Evolutionary conservation across 1,140 invertebrate species (phyloP).

Genomic region (Drosophila ambigua): DNA sequence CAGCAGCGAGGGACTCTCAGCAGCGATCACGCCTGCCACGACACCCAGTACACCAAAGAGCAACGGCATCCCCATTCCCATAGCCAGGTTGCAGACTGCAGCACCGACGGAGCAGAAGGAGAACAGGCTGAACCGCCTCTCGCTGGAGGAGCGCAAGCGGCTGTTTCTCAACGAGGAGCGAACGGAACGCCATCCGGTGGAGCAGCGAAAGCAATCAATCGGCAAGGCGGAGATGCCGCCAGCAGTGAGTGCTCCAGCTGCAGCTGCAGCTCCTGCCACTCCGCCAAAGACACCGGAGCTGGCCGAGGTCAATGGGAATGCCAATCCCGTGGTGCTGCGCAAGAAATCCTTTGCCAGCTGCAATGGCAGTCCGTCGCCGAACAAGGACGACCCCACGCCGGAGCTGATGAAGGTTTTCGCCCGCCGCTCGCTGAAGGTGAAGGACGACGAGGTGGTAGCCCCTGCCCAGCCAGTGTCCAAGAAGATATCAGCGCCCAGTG

Average conservation of each 20-base stretch:
- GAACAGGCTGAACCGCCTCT: constrained; percentile 52
- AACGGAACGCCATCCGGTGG: constrained; percentile 39
- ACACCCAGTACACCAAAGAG: constrained; percentile 37
- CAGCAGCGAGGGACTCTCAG: constrained; percentile 24
- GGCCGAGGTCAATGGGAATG: constrained; percentile 33
- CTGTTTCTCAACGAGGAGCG: constrained; percentile 73
- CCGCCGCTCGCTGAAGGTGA: constrained; percentile 89
- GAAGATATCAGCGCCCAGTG: constrained; percentile 61
- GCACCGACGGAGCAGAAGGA: constrained; percentile 7
- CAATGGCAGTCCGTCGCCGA: constrained; percentile 39
- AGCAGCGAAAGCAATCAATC: constrained; percentile 70
- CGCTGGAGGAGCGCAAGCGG: constrained; percentile 73
- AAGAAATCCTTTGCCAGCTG: constrained; percentile 85
- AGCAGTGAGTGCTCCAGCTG: constrained; percentile 22
- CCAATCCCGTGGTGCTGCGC: constrained; percentile 84
- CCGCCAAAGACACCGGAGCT: constrained; percentile 28
- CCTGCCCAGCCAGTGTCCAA: constrained; percentile 43
- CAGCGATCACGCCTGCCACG: constrained; percentile 31
- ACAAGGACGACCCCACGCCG: constrained; percentile 87
- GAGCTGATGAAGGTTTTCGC: constrained; percentile 93
- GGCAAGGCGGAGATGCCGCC: constrained; percentile 38
- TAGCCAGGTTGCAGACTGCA: not conserved
- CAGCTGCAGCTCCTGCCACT: constrained; percentile 19
- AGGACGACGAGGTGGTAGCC: constrained; percentile 87
- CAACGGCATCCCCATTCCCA: constrained; percentile 1